Base-by-base conservation (phyloP, 2,888 invertebrate species). In the Phlogophora meticulosa region DNA sequence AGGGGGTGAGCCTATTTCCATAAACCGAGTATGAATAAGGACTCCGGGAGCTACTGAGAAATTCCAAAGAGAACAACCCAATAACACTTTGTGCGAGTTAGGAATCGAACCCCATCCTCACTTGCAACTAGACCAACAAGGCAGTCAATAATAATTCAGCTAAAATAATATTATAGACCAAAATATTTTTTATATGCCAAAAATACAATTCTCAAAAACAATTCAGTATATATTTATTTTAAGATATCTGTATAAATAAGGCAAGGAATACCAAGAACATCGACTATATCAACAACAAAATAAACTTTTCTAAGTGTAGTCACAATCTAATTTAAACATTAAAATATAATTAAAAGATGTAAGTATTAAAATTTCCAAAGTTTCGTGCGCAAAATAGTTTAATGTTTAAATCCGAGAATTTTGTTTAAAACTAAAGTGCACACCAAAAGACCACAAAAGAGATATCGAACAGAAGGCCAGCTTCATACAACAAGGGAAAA, bases 341-440 rank as follows among this genome's bases (percentile, higher is more conserved):
- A 36, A 56, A 52, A 76, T 28, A 28, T 28, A 28, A 28, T 28
- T 28, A 24, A 51, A 51, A 68, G 5, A 34, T 13, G 11, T 28
- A 20, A 11, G 36, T 38, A 22, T 63, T 36, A 48, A 53, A 48
- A 43, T 28, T 24, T 38, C 4, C 28, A n/a, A 58, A 56, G 24
- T 64, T 51, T 59, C 11, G 10, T 5, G 34, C 53, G 15, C 49
- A 40, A 40, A 58, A 62, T 17, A 24, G 36, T 66, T 24, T 28
- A 1, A 59, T 40, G 38, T 55, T 81, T 69, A 66, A 58, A 70
- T 73, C 59, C 20, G n/a, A 10, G 42, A 61, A 75, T 63, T n/a
- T 70, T 42, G 42, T 66, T 63, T 20, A 36, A 57, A 63, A 40
- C 46, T 17, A 17, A 57, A 55, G 34, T 49, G 34, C 15, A 17